Base-by-base conservation (phyloP, 2,797 vertebrate genomes). In the Phoeniculus purpureus region DNA sequence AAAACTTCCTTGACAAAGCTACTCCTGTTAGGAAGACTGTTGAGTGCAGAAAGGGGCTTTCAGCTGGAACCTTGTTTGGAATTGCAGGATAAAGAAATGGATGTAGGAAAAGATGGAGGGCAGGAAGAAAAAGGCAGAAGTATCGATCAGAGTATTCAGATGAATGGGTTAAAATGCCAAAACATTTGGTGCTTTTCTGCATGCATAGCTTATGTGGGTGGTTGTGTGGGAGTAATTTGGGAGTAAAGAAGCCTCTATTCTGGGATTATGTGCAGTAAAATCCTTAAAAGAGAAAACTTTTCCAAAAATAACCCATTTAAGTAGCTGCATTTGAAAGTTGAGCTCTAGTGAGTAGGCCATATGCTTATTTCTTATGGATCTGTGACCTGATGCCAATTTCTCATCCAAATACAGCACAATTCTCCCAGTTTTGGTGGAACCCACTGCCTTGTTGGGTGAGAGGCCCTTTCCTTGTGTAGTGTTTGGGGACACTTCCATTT, bases 161-260 rank as follows among this genome's bases (percentile, higher is more conserved):
- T 51, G 78, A 93, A 92, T 34, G 66, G 84, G 88, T 94, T 95
- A 90, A 87, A 56, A 77, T 77, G 17, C 91, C 84, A 80, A 88
- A 93, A 89, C 62, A 81, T 82, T 91, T 73, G 84, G 70, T 85
- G 70, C 79, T 87, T 93, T 82, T 81, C 75, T 82, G 93, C 87
- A 87, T 76, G 71, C 86, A 51, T 92, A 93, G 83, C 29, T 16
- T 86, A 32, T n/a, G 82, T 81, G 88, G 93, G 90, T 71, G 87
- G 74, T 29, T 79, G 80, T 29, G 75, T 90, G 80, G 90, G 94
- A 87, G 92, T 82, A 88, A 90, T 89, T 67, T 92, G 82, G 84
- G 93, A 93, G 88, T 71, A 83, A 89, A 80, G 51, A 50, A 83
- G 54, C 50, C 32, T 92, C 91, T 93, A 75, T 95, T 95, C 77